Conservation (phyloP, 2,797 vertebrate species). For the Oreortyx pictus region DNA sequence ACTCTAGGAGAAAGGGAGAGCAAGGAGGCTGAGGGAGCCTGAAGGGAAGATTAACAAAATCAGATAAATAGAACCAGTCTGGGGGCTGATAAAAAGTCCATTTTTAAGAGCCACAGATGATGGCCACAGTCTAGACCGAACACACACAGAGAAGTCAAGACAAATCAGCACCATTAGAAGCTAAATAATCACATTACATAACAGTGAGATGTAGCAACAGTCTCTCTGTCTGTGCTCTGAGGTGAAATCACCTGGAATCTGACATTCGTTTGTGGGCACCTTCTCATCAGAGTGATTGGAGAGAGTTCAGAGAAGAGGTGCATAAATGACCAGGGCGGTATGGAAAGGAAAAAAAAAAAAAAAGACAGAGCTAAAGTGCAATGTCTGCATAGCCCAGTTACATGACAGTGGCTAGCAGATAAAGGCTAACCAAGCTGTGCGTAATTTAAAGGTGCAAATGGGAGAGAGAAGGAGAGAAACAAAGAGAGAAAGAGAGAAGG, state of each 20-base stretch:
- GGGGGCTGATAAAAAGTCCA: slow-evolving; percentile 50
- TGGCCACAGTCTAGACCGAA: slow-evolving; percentile 71
- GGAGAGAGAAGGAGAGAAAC: rapidly evolving
- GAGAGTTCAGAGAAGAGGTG: slow-evolving; percentile 30
- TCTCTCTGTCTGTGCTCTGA: slow-evolving; percentile 31
- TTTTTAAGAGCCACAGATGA: slow-evolving; percentile 65
- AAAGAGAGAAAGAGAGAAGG: rapidly evolving
- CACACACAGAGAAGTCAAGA: slow-evolving; percentile 69
- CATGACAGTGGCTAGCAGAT: neutral
- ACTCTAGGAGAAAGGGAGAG: slow-evolving; percentile 37
- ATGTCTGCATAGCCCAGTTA: neutral
- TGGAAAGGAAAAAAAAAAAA: slow-evolving; percentile 27
- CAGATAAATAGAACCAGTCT: slow-evolving; percentile 56
- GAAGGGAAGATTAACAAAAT: slow-evolving; percentile 62
- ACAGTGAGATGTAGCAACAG: neutral
- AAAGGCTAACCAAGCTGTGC: neutral
- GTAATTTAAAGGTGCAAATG: neutral
- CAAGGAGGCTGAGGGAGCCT: slow-evolving; percentile 51
- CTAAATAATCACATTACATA: slow-evolving; percentile 64
- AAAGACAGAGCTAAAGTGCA: neutral
- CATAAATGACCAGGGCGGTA: neutral
- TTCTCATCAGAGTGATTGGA: slow-evolving; percentile 17
- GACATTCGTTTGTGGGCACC: slow-evolving; percentile 47
- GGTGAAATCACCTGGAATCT: slow-evolving; percentile 60
- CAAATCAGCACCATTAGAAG: slow-evolving; percentile 53